These are phyloP conservation scores for Wasmannia auropunctata DNA, from an alignment of 1,140 invertebrate genomes.

Conservation along the genomic window DNA sequence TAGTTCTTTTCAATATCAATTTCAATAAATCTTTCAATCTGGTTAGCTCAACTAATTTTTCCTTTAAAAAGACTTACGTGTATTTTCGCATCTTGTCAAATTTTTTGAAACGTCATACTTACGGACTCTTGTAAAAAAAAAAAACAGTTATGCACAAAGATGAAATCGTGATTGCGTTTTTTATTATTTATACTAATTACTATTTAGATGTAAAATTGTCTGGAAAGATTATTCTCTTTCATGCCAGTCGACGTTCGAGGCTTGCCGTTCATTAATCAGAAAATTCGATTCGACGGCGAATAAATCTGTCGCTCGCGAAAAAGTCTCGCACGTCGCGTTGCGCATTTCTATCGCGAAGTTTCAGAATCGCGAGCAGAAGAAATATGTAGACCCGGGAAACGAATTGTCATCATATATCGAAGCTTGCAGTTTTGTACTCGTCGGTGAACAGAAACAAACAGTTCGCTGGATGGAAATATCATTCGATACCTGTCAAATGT, in stretches of 20 bases:
- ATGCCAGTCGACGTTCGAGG: not conserved
- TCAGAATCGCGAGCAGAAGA: constrained; percentile 16
- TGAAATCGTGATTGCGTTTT: not conserved
- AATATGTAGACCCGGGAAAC: constrained; percentile 19
- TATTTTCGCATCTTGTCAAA: not conserved
- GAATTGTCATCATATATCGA: constrained; percentile 40
- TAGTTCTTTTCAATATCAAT: not conserved
- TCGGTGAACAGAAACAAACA: constrained; percentile 38
- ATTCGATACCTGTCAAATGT: constrained; percentile 42
- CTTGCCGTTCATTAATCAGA: constrained; percentile 25
- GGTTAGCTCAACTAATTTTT: not conserved
- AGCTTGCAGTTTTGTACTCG: constrained; percentile 16
- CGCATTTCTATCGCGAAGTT: constrained; percentile 29
- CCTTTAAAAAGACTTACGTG: not conserved
- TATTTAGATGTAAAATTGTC: not conserved
- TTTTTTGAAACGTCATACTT: not conserved
- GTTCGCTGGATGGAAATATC: constrained; percentile 31
- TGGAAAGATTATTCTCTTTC: not conserved
- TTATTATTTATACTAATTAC: not conserved
- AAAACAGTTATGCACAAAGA: not conserved
- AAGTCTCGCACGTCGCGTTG: not conserved
- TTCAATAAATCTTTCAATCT: constrained; percentile 9
- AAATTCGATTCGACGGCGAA: constrained; percentile 26
- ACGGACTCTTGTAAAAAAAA: too few species aligned
- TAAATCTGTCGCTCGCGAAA: constrained; percentile 4